Percentiles rank a stretch among this genome's conserved stretches.
Conservation (phyloP, 2,113 vertebrate genomes). For the Dasyprocta punctata region DNA sequence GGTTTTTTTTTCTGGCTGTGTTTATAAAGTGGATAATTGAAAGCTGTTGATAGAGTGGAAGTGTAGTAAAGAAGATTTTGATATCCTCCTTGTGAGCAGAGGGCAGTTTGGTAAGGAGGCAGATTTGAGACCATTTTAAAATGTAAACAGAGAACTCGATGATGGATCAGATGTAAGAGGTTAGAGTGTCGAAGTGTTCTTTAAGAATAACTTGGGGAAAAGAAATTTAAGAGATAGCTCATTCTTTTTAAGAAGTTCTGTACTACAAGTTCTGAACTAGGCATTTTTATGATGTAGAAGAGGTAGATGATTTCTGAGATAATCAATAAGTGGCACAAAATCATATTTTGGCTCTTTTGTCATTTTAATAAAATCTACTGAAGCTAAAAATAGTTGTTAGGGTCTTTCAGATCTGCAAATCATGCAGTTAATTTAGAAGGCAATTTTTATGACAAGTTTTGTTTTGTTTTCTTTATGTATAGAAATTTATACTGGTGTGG, state of each 20-base stretch:
- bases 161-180: not conserved
- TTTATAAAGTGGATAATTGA: not conserved
- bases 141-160: not conserved
- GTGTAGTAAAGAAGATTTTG: not conserved
- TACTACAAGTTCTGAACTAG: not conserved
- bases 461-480: not conserved
- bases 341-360: not conserved
- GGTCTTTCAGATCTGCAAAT: not conserved
- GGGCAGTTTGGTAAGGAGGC: not conserved
- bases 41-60: not conserved
- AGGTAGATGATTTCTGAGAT: not conserved
- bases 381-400: not conserved
- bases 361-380: not conserved
- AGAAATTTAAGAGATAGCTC: not conserved
- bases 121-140: not conserved
- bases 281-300: not conserved
- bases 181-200: not conserved
- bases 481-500: not conserved
- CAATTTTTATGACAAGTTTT: not conserved
- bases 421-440: not conserved
- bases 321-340: not conserved
- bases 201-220: not conserved
- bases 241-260: not conserved
- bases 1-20: not conserved
- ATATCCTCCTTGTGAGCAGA: not conserved